Base-by-base conservation (phyloP, 1,140 invertebrate species). In the Adelges cooleyi region DNA sequence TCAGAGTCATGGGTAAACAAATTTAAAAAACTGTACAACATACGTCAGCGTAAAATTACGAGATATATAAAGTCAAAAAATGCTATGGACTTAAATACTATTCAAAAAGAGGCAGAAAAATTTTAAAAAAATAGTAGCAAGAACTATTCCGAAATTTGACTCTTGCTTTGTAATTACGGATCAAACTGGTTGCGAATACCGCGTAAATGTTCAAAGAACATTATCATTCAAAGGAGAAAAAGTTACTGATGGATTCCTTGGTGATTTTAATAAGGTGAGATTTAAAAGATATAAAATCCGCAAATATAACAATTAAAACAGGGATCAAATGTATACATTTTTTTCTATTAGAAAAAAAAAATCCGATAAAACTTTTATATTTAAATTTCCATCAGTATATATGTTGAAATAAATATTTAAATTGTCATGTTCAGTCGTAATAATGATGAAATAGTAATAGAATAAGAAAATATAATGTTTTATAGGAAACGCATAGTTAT, bases 401-500 rank as follows among this genome's bases (percentile, higher is more conserved):
- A n/a, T n/a, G n/a, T n/a, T n/a, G n/a, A n/a, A n/a, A n/a, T n/a
- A n/a, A n/a, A n/a, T n/a, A n/a, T n/a, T n/a, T n/a, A n/a, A n/a
- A n/a, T n/a, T n/a, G n/a, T n/a, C n/a, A n/a, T n/a, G n/a, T n/a
- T n/a, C n/a, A n/a, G n/a, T n/a, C n/a, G n/a, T n/a, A n/a, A n/a
- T n/a, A n/a, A n/a, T n/a, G n/a, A n/a, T n/a, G n/a, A n/a, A n/a
- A n/a, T n/a, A n/a, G n/a, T n/a, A n/a, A n/a, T n/a, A n/a, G n/a
- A n/a, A n/a, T n/a, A n/a, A n/a, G n/a, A n/a, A n/a, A n/a, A n/a
- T n/a, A n/a, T n/a, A n/a, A n/a, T n/a, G n/a, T n/a, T n/a, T n/a
- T n/a, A n/a, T n/a, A n/a, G n/a, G n/a, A n/a, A 1, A 70, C 69
- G 4, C 70, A 70, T 66, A 67, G 56, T 13, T 70, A 70, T 29